These are phyloP conservation scores for Bimastos eiseni DNA, from an alignment of 2,888 invertebrate species.

Conservation along the genomic window DNA sequence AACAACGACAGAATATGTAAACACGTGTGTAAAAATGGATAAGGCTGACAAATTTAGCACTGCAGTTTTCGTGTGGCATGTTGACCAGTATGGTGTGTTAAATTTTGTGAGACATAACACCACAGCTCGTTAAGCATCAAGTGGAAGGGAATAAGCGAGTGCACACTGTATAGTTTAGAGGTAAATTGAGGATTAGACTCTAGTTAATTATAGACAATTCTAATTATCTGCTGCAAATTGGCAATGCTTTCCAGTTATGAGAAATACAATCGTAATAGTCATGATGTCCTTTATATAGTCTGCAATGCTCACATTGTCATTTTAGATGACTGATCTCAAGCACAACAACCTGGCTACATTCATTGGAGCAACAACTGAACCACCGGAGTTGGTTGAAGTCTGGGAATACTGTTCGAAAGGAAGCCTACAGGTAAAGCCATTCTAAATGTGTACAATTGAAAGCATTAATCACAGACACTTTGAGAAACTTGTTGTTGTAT, in stretches of 20 bases:
- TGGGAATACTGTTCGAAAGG: conserved; percentile 59
- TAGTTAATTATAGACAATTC: too few relatives aligned
- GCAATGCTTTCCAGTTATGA: background rate
- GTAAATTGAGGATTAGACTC: too few relatives aligned
- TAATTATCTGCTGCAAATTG: background rate
- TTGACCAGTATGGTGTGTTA: too few relatives aligned
- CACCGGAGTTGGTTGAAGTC: conserved; percentile 47
- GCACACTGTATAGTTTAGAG: too few relatives aligned
- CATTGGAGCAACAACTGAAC: conserved; percentile 51
- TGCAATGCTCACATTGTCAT: background rate
- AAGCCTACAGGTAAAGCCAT: conserved; percentile 46
- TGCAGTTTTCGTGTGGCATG: too few relatives aligned
- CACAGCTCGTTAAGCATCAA: too few relatives aligned
- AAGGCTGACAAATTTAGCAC: too few relatives aligned
- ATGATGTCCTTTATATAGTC: background rate
- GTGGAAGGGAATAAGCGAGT: too few relatives aligned
- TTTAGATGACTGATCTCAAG: conserved; percentile 50
- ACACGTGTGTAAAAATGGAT: too few relatives aligned
- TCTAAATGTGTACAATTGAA: too few relatives aligned
- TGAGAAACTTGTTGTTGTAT: background rate
- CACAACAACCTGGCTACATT: conserved; percentile 52
- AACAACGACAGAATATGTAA: too few relatives aligned
- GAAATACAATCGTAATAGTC: background rate
- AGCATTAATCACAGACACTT: background rate
- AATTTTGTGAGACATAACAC: too few relatives aligned